These are phyloP conservation scores for Dendropsophus ebraccatus DNA, from an alignment of 2,113 vertebrate species.

Conservation along the genomic window DNA sequence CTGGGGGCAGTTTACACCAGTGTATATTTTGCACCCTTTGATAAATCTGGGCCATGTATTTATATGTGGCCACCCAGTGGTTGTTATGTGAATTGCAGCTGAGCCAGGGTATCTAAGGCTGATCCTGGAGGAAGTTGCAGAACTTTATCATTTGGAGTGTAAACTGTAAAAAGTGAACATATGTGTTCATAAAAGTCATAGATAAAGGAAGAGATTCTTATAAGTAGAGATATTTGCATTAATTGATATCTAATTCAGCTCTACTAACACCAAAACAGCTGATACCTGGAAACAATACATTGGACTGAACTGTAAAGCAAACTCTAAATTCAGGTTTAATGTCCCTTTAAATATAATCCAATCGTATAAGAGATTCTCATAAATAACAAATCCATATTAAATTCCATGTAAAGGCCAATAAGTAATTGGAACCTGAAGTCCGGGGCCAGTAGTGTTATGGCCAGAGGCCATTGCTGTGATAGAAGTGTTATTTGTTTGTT, in stretches of 20 bases:
- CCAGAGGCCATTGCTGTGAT: not conserved
- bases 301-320: not conserved
- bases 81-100: too few species aligned
- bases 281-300: not conserved
- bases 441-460: not conserved
- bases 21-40: too few species aligned
- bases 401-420: not conserved
- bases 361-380: not conserved
- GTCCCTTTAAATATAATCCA: not conserved
- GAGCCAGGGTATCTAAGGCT: too few species aligned
- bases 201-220: too few species aligned
- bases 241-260: not conserved
- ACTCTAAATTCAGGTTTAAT: not conserved
- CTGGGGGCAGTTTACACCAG: too few species aligned
- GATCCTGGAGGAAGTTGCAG: too few species aligned
- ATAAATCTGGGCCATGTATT: too few species aligned
- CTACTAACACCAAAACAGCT: not conserved
- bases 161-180: too few species aligned
- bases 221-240: too few species aligned
- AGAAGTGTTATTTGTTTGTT: slow-evolving; percentile 19
- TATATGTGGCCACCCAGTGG: too few species aligned
- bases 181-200: too few species aligned
- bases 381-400: not conserved
- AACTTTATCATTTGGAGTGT: too few species aligned
- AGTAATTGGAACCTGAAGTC: not conserved